These are phyloP conservation scores for Macrotus californicus DNA, from an alignment of 2,113 vertebrate species.

Conservation along the genomic window DNA sequence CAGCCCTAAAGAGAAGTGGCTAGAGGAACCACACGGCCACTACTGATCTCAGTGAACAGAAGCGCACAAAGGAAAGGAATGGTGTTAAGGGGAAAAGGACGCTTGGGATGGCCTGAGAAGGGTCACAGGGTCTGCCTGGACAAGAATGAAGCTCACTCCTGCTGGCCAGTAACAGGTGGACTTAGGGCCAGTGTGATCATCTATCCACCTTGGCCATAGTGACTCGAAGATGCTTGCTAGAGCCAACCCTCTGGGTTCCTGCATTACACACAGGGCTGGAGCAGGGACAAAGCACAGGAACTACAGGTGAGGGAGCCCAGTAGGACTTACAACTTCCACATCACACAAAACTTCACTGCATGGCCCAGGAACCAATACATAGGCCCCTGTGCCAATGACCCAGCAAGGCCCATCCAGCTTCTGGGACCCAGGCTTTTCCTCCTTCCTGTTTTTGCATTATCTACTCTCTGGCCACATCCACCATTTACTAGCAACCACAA, in stretches of 20 bases:
- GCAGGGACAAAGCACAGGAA: neutral
- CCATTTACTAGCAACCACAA: neutral
- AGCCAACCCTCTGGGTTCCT: neutral
- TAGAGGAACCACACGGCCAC: neutral
- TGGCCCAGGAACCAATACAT: neutral
- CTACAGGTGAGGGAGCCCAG: neutral
- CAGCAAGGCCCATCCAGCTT: neutral
- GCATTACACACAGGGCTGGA: neutral
- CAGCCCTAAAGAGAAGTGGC: neutral
- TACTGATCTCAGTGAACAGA: neutral
- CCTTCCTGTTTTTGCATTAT: neutral
- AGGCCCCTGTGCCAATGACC: rapidly evolving
- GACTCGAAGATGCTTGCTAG: neutral
- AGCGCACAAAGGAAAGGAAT: neutral
- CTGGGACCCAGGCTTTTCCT: neutral
- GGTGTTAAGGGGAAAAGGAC: neutral
- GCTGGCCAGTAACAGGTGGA: too few species aligned
- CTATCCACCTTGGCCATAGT: neutral
- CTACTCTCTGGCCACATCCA: too few species aligned
- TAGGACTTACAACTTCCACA: neutral
- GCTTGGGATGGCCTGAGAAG: neutral
- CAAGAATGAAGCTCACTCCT: neutral
- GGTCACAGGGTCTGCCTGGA: neutral
- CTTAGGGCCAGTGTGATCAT: neutral
- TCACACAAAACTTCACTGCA: neutral